Percentiles rank a stretch among this genome's conserved stretches.
Evolutionary conservation across 2,797 vertebrate genomes (phyloP).

Genomic region (Helarctos malayanus): DNA sequence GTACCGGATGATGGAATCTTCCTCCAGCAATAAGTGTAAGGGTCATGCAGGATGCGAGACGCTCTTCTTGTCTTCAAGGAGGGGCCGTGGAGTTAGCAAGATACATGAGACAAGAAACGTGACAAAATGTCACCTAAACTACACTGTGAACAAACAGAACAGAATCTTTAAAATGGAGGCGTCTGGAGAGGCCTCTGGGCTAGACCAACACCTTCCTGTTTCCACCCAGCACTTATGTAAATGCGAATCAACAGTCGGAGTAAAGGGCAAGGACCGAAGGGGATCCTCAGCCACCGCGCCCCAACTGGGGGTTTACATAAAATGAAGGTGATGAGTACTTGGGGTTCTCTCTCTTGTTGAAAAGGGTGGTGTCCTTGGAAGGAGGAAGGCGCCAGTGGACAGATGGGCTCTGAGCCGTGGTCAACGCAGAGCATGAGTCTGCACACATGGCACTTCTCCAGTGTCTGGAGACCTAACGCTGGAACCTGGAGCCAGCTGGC

Average conservation of each 20-base stretch:
- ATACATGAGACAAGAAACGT: background rate
- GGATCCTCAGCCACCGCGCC: background rate
- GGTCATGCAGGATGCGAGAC: background rate
- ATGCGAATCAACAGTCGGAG: background rate
- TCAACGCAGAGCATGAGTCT: background rate
- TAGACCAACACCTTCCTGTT: background rate
- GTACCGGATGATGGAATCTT: background rate
- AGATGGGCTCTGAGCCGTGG: background rate
- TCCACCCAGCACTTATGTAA: background rate
- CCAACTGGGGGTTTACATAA: too few relatives aligned
- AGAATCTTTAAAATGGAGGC: background rate
- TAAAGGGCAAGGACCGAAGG: background rate
- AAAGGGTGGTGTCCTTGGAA: background rate
- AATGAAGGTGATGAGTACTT: background rate
- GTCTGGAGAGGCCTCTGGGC: background rate
- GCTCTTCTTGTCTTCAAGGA: background rate
- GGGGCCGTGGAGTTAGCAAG: background rate
- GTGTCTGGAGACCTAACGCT: background rate
- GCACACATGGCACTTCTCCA: accelerated
- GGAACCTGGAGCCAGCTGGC: background rate
- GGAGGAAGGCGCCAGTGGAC: background rate
- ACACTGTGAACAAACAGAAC: background rate
- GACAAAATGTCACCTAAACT: background rate
- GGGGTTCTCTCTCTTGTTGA: background rate
- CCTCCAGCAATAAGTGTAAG: background rate